These are phyloP conservation scores for Stratiomys singularior DNA, from an alignment of 2,888 invertebrate genomes.

Conservation along the genomic window DNA sequence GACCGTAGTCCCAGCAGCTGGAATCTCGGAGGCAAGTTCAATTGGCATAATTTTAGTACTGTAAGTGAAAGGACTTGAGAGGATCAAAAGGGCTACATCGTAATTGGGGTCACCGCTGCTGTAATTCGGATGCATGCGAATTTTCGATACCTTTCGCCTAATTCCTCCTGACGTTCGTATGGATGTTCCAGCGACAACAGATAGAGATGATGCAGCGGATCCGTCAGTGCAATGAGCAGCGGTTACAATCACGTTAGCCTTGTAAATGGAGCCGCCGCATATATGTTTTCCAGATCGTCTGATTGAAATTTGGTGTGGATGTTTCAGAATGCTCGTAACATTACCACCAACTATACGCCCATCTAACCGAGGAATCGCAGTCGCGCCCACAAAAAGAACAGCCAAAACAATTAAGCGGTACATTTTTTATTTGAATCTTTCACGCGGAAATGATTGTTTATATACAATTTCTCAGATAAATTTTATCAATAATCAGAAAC, in stretches of 20 bases:
- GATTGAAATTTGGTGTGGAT: slow-evolving; percentile 60
- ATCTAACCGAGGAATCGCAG: slow-evolving; percentile 51
- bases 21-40: slow-evolving; percentile 69
- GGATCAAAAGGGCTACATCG: slow-evolving; percentile 70
- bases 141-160: slow-evolving; percentile 66
- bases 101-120: slow-evolving; percentile 67
- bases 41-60: slow-evolving; percentile 69
- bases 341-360: slow-evolving; percentile 52
- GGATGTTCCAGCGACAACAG: slow-evolving; percentile 58
- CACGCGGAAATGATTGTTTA: no score
- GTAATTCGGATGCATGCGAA: slow-evolving; percentile 70
- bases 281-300: slow-evolving; percentile 57
- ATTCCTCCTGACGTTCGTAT: slow-evolving; percentile 52
- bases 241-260: slow-evolving; percentile 54
- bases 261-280: slow-evolving; percentile 58
- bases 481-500: no score
- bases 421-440: no score
- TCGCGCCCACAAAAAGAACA: slow-evolving; percentile 54
- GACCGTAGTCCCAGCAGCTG: slow-evolving; percentile 55
- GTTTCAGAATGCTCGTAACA: slow-evolving; percentile 53
- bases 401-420: slow-evolving; percentile 52
- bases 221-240: slow-evolving; percentile 59
- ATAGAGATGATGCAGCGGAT: slow-evolving; percentile 49
- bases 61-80: slow-evolving; percentile 68
- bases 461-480: no score